phyloP scores from a whole-genome alignment of 53 echinoderm and acorn worm genomes.

The Apostichopus leukothele region DNA sequence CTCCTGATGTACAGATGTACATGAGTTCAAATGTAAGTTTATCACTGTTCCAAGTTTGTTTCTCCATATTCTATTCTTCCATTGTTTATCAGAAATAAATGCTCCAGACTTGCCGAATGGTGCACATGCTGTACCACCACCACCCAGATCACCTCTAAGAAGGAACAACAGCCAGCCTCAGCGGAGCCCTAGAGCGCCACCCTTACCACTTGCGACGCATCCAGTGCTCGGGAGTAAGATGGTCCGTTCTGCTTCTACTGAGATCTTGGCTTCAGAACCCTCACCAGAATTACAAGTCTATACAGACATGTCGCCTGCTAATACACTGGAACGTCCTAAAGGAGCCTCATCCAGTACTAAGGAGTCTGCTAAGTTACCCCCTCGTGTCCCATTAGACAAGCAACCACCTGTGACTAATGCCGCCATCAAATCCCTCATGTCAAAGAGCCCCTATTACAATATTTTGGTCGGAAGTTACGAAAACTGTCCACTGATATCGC shows the following conservation, averaged over 20 bases:
- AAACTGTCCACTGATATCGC: constrained; percentile 77
- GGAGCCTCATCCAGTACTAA: neutral
- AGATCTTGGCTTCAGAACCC: neutral
- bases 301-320: constrained; percentile 34
- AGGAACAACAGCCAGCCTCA: constrained; percentile 23
- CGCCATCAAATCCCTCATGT: neutral
- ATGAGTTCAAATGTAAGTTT: too few relatives aligned
- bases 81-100: constrained; percentile 2
- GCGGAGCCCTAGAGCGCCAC: constrained; percentile 7
- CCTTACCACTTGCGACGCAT: constrained; percentile 46
- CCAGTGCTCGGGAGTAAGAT: constrained; percentile 20
- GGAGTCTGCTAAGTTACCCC: neutral
- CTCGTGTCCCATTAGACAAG: constrained; percentile 8
- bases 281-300: neutral
- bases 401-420: neutral
- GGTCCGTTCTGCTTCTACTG: constrained; percentile 16
- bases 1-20: too few relatives aligned
- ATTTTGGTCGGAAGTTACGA: constrained; percentile 72
- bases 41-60: too few relatives aligned
- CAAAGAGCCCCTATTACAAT: constrained; percentile 62
- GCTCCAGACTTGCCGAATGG: neutral
- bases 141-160: constrained; percentile 46
- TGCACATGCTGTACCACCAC: neutral
- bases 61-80: neutral
- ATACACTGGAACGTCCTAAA: constrained; percentile 13